Base-by-base conservation (phyloP, 2,888 invertebrate genomes). In the Matsumyia berberina region DNA sequence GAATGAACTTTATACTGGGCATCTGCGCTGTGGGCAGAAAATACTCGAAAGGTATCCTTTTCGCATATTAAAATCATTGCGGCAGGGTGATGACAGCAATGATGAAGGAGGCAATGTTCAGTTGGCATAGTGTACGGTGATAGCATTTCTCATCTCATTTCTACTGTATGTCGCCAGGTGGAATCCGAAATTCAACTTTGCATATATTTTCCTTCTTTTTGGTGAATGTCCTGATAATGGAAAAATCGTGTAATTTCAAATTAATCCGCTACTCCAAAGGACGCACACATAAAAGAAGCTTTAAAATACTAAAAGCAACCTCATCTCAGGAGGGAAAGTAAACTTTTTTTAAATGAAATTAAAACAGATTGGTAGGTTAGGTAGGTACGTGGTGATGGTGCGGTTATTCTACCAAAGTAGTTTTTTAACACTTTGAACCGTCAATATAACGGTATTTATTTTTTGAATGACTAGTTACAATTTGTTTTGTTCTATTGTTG, bases 201-300 rank as follows among this genome's bases (percentile, higher is more conserved):
- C 44, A 31, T 69, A 17, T 37, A 35, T 46, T 46, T 51, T 39
- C 17, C 24, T 44, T 51, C 44, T 15, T 69, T 35, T 12, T 31
- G 5, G 37, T 78, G 69, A 39, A 79, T 79, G 66, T 66, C 35
- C 79, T 74, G 80, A 73, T 80, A 80, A 80, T 80, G 80, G 80
- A 73, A 80, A 80, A 80, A 80, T 60, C 67, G 44, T 80, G 80
- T 80, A 57, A 67, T 74, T 62, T 80, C 51, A 80, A 73, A 80
- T 67, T 73, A 74, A 80, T 80, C 80, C 73, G 57, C 19, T 57
- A 55, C 60, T 80, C 66, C 67, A 80, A 60, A 66, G 57, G 57
- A 44, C 51, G 53, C 67, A 67, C 53, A 60, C 44, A 80, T 51
- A 73, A 39, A 58, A 67, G 66, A 72, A 79, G 55, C 58, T 58